A percentile compares a stretch with the other conserved stretches of the same genome.
phyloP scores from a whole-genome alignment of 2,888 invertebrate species.

The Hoplodrina ambigua region DNA sequence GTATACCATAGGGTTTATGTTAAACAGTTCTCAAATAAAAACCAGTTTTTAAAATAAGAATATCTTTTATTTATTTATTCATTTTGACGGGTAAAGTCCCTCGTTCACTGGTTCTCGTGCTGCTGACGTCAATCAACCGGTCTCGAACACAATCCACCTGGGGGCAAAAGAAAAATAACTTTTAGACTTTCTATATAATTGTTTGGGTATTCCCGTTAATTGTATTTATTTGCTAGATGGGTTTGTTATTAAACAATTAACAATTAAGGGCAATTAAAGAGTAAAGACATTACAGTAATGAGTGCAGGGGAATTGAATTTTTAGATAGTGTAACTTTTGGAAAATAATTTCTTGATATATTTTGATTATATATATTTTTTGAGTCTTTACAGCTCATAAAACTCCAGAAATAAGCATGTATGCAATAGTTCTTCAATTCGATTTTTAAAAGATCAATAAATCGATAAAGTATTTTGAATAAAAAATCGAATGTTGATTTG shows the following conservation, averaged over 20 bases:
- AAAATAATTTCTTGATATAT: conserved; percentile 8
- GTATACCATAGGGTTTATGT: neutral
- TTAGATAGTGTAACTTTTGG: conserved; percentile 35
- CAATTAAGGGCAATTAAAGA: neutral
- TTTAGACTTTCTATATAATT: conserved; percentile 51
- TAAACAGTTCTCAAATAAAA: conserved; percentile 34
- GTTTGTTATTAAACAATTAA: neutral
- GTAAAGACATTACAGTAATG: conserved; percentile 4
- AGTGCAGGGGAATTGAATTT: neutral
- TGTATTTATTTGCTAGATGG: neutral
- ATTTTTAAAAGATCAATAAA: neutral
- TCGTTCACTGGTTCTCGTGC: conserved; percentile 41
- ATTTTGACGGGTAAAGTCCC: conserved; percentile 42
- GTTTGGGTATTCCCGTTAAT: conserved; percentile 28
- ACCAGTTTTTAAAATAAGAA: conserved; percentile 27
- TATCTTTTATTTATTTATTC: conserved; percentile 50
- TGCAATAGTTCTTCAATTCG: neutral
- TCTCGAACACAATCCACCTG: conserved; percentile 70
- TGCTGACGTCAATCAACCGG: conserved; percentile 71
- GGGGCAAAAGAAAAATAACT: conserved; percentile 68
- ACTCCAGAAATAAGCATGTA: neutral
- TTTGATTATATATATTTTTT: no score
- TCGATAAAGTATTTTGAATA: neutral
- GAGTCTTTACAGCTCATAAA: neutral
- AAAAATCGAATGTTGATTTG: neutral